Evolutionary conservation across 2,888 invertebrate species (phyloP).

Genomic region (Rosalia funebris): DNA sequence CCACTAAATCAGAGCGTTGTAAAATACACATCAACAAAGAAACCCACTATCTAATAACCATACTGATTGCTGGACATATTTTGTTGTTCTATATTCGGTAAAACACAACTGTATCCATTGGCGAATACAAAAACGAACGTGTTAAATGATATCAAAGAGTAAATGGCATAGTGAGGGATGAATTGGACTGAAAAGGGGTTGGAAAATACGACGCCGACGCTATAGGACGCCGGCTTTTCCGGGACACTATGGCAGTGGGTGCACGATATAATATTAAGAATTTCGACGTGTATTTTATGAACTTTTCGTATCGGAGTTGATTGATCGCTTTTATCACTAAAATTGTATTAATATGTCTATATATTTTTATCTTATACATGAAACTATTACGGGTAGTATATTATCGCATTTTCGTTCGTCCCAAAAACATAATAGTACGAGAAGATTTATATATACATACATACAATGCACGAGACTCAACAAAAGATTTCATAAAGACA

Average conservation of each 20-base stretch:
- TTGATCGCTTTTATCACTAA: no score
- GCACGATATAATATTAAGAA: constrained; percentile 1
- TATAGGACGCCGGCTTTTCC: constrained; percentile 22
- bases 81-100: background rate
- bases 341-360: no score
- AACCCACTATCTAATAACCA: constrained; percentile 17
- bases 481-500: no score
- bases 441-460: no score
- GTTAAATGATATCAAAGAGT: constrained; percentile 29
- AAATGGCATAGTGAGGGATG: constrained; percentile 33
- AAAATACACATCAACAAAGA: constrained; percentile 4
- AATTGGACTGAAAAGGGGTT: constrained; percentile 25
- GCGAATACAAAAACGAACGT: constrained; percentile 21
- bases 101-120: constrained; percentile 29
- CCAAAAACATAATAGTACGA: no score
- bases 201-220: constrained; percentile 35
- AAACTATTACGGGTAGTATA: no score
- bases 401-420: no score
- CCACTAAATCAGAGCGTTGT: background rate
- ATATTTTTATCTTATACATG: no score
- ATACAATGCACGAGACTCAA: no score
- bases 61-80: constrained; percentile 6
- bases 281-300: background rate
- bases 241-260: constrained; percentile 32
- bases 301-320: no score